A percentile compares a stretch with the other conserved stretches of the same genome.
Evolutionary conservation across 1,140 invertebrate genomes (phyloP).

Genomic region (Pogonomyrmex californicus): DNA sequence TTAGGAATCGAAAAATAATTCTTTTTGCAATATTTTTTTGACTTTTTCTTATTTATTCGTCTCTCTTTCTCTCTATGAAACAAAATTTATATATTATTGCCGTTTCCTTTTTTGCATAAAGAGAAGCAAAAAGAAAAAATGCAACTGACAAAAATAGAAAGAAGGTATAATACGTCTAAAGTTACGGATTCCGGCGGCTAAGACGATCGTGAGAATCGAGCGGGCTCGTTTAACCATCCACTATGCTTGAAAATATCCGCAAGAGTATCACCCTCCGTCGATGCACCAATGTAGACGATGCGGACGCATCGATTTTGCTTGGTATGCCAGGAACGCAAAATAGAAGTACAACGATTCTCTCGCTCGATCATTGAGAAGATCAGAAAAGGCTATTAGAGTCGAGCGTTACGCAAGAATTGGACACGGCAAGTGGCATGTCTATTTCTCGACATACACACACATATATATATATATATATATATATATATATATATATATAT

Average conservation of each 20-base stretch:
- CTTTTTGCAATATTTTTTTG: neutral
- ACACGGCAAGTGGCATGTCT: constrained; percentile 47
- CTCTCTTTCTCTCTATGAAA: neutral
- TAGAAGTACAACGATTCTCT: constrained; percentile 49
- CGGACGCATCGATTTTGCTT: constrained; percentile 50
- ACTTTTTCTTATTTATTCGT: neutral
- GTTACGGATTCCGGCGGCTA: neutral
- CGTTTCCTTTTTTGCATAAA: neutral
- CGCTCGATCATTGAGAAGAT: constrained; percentile 46
- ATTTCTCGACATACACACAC: constrained; percentile 9
- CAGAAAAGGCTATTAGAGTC: constrained; percentile 24
- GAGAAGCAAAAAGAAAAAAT: neutral
- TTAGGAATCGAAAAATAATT: neutral
- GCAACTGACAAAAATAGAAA: too few relatives aligned
- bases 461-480: too few relatives aligned
- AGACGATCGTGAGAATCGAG: constrained; percentile 57
- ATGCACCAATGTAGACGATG: constrained; percentile 32
- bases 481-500: too few relatives aligned
- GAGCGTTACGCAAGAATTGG: constrained; percentile 66
- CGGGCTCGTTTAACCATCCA: constrained; percentile 21
- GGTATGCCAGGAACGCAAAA: constrained; percentile 16
- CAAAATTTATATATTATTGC: constrained; percentile 1
- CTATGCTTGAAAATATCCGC: constrained; percentile 34
- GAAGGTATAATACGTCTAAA: constrained; percentile 8
- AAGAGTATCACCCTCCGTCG: constrained; percentile 4